Conservation (phyloP, 2,113 vertebrate species). For the Mormyrus iriodes region DNA sequence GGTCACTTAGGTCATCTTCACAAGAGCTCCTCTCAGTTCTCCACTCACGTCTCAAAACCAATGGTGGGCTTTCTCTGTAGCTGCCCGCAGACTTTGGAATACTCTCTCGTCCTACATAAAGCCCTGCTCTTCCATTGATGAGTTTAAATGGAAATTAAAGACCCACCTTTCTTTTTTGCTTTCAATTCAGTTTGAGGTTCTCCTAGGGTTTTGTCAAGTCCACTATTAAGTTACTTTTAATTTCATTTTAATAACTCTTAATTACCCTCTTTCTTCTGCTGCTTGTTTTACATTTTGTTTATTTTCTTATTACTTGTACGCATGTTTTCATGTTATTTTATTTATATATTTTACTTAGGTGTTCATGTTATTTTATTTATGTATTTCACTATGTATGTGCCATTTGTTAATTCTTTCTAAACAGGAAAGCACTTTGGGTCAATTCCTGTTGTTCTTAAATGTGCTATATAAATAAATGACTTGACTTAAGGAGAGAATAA, state of each 20-base stretch:
- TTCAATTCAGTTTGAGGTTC: background rate
- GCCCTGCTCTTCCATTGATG: background rate
- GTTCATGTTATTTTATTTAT: too few species aligned
- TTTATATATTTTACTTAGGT: too few species aligned
- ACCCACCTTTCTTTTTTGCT: background rate
- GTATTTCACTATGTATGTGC: background rate
- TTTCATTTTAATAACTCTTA: background rate
- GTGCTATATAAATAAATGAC: background rate
- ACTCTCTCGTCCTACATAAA: background rate
- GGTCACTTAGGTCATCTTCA: background rate
- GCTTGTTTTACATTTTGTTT: background rate
- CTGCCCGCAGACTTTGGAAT: background rate
- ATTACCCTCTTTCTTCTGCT: background rate
- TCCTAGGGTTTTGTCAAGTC: background rate
- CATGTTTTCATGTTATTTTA: background rate
- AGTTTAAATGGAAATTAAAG: background rate
- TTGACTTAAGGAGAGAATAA: background rate
- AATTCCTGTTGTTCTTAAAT: background rate
- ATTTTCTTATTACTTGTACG: background rate
- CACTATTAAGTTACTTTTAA: background rate
- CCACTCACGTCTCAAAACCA: background rate
- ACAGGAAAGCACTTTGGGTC: background rate
- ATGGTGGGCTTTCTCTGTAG: background rate
- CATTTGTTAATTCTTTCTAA: background rate
- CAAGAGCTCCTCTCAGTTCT: background rate